A percentile compares a stretch with the other conserved stretches of the same genome.
Conservation (phyloP, 2,888 invertebrate genomes). For the Napeogenes sylphis region DNA sequence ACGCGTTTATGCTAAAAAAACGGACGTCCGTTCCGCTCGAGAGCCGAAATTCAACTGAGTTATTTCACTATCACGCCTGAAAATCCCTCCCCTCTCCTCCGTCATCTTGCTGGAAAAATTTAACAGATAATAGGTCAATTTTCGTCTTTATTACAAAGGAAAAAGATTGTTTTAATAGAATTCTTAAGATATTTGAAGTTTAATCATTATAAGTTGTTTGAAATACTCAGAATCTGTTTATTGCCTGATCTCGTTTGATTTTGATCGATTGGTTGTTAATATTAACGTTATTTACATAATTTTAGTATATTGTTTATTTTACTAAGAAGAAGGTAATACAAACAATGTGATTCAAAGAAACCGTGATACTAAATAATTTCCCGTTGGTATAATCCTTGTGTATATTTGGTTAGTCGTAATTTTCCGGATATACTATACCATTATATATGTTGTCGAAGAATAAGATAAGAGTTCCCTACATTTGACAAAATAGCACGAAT, state of each 20-base stretch:
- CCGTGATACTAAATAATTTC: too few species aligned
- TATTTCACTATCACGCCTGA: conserved; percentile 18
- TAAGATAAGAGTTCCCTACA: too few species aligned
- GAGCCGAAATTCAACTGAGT: conserved; percentile 23
- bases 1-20: conserved; percentile 1
- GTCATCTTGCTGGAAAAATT: conserved; percentile 30
- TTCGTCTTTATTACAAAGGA: conserved; percentile 9
- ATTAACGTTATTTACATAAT: too few species aligned
- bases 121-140: conserved; percentile 13
- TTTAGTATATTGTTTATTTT: too few species aligned
- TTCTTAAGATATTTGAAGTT: conserved; percentile 19
- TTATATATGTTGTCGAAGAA: too few species aligned
- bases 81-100: conserved; percentile 25
- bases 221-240: conserved; percentile 25
- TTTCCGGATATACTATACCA: too few species aligned
- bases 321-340: too few species aligned
- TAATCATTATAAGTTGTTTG: conserved; percentile 29
- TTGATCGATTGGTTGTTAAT: conserved; percentile 19
- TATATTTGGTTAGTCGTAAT: too few species aligned
- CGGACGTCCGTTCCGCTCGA: conserved; percentile 14
- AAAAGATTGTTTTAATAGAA: conserved; percentile 7
- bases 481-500: too few species aligned
- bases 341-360: too few species aligned
- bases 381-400: too few species aligned
- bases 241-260: conserved; percentile 19